Base-by-base conservation (phyloP, 2,797 vertebrate genomes). In the Balearica regulorum region DNA sequence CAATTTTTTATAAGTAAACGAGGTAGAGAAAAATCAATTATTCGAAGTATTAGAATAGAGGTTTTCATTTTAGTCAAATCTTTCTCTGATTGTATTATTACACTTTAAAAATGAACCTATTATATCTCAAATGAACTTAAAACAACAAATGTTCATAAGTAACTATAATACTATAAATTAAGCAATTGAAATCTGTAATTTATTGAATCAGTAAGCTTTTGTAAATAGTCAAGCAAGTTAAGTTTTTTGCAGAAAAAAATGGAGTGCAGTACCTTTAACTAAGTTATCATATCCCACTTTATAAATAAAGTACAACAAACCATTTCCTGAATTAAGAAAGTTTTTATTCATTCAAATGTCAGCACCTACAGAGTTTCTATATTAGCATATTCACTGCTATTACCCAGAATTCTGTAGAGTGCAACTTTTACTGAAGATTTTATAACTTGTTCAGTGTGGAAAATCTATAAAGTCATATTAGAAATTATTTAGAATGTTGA, bases 351-450 rank as follows among this genome's bases (percentile, higher is more conserved):
- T 91, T 54, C 87, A 96, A 94, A 90, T 94, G 83, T 73, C 87
- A 94, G 83, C 94, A 97, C 72, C 85, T 94, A 91, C 76, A 93
- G 76, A 86, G 72, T 94, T 96, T 96, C 94, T 96, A 71, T 94
- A 91, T 81, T 76, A 85, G 58, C 58, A 44, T 48, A 62, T 88
- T 78, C 39, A 76, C 39, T 87, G 54, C 54, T 79, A 54, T 29
- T 87, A 83, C 15, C 43, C 69, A 69, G 54, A 89, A 94, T 82
- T 88, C 46, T 66, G 41, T n/a, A 58, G 19, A 61, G 43, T 17
- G 11, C 17, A 87, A 53, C 24, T 87, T 93, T 6, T 44, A 48
- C n/a, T 81, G 49, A 88, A 81, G 19, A 86, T 81, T 73, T 91
- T 9, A 44, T 60, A 87, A 90, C 25, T 75, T 90, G 5, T 53